A percentile compares a stretch with the other conserved stretches of the same genome.
Evolutionary conservation across 1,140 invertebrate genomes (phyloP).

Genomic region (Drosophila prosaltans): DNA sequence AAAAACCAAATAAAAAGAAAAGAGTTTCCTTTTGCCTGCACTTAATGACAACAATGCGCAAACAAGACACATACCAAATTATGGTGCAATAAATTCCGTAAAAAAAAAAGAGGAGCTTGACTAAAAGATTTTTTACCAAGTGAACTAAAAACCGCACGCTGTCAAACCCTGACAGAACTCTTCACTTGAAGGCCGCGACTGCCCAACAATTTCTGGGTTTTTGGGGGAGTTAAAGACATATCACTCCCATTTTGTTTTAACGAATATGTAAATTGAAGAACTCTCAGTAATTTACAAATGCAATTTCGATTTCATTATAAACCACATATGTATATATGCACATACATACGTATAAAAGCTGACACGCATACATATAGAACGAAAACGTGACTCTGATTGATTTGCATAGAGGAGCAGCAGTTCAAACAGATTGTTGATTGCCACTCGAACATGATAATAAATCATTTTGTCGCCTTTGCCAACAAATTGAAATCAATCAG

Average conservation of each 20-base stretch:
- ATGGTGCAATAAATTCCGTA: constrained; percentile 69
- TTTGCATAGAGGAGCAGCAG: constrained; percentile 67
- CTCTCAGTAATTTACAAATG: constrained; percentile 59
- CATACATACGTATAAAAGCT: neutral
- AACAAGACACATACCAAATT: constrained; percentile 79
- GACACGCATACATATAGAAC: constrained; percentile 9
- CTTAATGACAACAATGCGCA: constrained; percentile 79
- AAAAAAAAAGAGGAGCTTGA: constrained; percentile 11
- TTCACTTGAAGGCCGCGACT: constrained; percentile 16
- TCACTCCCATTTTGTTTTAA: constrained; percentile 29
- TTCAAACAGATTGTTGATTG: constrained; percentile 55
- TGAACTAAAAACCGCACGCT: constrained; percentile 49
- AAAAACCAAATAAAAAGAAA: constrained; percentile 28
- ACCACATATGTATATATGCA: neutral
- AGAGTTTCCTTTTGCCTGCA: constrained; percentile 26
- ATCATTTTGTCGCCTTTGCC: constrained; percentile 73
- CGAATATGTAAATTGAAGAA: constrained; percentile 38
- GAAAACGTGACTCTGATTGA: constrained; percentile 33
- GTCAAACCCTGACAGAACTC: constrained; percentile 61
- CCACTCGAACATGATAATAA: constrained; percentile 61
- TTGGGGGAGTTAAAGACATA: constrained; percentile 64
- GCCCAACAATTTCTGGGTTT: constrained; percentile 31
- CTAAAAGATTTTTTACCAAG: constrained; percentile 14
- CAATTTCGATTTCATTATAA: constrained; percentile 69
- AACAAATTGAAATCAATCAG: constrained; percentile 76